These are phyloP conservation scores for Dascillus cervinus DNA, from an alignment of 2,888 invertebrate species.

Conservation along the genomic window DNA sequence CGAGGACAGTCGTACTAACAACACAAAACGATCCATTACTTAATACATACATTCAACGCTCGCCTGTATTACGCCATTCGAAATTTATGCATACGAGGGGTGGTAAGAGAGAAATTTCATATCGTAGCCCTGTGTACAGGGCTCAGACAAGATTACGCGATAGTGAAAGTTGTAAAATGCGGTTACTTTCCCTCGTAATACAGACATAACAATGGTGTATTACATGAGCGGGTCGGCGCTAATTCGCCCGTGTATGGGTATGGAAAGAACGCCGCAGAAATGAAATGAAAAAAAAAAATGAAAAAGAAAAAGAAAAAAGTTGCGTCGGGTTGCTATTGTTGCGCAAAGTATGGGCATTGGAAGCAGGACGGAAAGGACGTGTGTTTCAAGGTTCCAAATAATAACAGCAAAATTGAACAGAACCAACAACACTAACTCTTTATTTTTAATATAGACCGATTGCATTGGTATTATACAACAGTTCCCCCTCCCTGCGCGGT, in stretches of 20 bases:
- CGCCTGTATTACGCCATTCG: not conserved
- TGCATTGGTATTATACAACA: slow-evolving; percentile 42
- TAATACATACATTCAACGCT: slow-evolving; percentile 18
- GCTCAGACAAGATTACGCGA: slow-evolving; percentile 34
- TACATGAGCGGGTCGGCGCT: too few species aligned
- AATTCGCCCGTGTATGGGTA: too few species aligned
- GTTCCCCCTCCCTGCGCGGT: slow-evolving; percentile 34
- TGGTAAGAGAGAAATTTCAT: not conserved
- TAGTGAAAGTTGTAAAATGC: slow-evolving; percentile 43
- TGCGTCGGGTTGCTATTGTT: too few species aligned
- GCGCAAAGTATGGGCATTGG: too few species aligned
- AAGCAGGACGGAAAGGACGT: too few species aligned
- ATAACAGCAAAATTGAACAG: slow-evolving; percentile 23
- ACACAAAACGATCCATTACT: slow-evolving; percentile 40
- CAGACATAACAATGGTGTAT: slow-evolving; percentile 40
- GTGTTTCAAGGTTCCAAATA: slow-evolving; percentile 25
- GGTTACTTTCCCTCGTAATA: slow-evolving; percentile 41
- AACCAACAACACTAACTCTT: too few species aligned
- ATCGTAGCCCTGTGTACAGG: slow-evolving; percentile 14
- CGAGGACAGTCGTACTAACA: slow-evolving; percentile 42
- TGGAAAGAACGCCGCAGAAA: too few species aligned
- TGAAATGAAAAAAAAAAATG: too few species aligned
- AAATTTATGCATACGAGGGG: not conserved
- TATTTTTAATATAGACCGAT: slow-evolving; percentile 32
- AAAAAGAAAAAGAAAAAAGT: too few species aligned